Evolutionary conservation across 2,888 invertebrate genomes (phyloP), one percentile per base, ranked within the genome.

Genomic region (Globia sparganii): DNA sequence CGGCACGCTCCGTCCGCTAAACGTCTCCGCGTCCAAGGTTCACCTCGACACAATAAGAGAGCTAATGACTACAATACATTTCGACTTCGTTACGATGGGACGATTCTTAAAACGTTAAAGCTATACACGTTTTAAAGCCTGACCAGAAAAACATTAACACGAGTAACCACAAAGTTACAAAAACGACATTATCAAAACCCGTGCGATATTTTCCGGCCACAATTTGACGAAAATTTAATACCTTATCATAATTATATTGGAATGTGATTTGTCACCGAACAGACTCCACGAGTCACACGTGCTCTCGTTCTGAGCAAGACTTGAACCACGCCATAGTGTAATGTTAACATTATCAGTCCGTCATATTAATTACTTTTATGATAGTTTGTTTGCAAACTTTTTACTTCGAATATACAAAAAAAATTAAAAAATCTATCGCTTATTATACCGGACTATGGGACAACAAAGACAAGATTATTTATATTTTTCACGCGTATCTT

Each of bases 81-180:
- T 92, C 94, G 93, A 94, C 93, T 94, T 91, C 86, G 89, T 90
- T 91, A 91, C 95, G 96, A 94, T 95, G 95, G 96, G 95, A 95
- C 93, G 91, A 92, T 92, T 93, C 88, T 90, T 91, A 87, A 88
- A 91, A 93, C 91, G 92, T 95, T 96, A 96, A 96, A 96, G 95
- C 96, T 93, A 92, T 89, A 86, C 77, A 56, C 80, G 90, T 89
- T 90, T 88, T 83, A 89, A 84, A 88, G 87, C 87, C 83, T 87
- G 87, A 89, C 86, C 85, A 86, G 83, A 86, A 59, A 83, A 83
- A 81, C 71, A 71, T 81, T 66, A 68, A 78, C 89, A 84, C 89
- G 88, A 88, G 88, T 77, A 79, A 81, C 78, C 76, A 71, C 76
- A 61, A 74, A 66, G 80, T 72, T 84, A 80, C 77, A 73, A 77